Base-by-base conservation (phyloP, 2,888 invertebrate genomes). In the Apotomis capreana region DNA sequence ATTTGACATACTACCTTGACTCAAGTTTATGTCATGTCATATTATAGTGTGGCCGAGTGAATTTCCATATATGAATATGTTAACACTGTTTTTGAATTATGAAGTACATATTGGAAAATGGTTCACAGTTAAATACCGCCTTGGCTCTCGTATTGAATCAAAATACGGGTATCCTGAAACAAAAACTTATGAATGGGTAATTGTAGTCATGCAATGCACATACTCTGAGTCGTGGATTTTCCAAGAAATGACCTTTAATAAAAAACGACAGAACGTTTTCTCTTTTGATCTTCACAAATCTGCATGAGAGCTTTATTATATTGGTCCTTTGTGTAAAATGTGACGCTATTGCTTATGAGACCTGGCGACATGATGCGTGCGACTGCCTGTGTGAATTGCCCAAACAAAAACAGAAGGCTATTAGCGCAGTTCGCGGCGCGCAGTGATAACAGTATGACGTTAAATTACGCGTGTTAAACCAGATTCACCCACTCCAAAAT, bases 401-500 rank as follows among this genome's bases (percentile, higher is more conserved):
- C 2, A 2, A 26, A 26, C 26, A 26, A 26, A 26, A 0, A 26
- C 26, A 26, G 26, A 26, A 26, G 26, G 26, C 26, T 26, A 26
- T 26, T 26, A 26, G 26, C 26, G 26, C 26, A 2, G 26, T 26
- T 26, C 26, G 2, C 26, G 26, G 26, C 26, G 26, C 26, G 26
- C 26, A 26, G 26, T 26, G 26, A 44, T 44, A 49, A 49, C 57
- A 26, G 36, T 36, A 57, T 36, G 55, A 65, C 65, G 46, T 55
- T 57, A 55, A 65, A 65, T 65, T 51, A 68, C 49, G 15, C 15
- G 37, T 15, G 55, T 65, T n/a, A 57, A 65, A 63, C 60, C 52
- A 37, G 59, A 65, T 73, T 70, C 57, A 61, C 60, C 70, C 49
- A 73, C 49, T 61, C 49, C 37, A 36, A 61, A 60, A 68, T 57